These are phyloP conservation scores for Lymantria monacha DNA, from an alignment of 2,888 invertebrate species.

Conservation along the genomic window DNA sequence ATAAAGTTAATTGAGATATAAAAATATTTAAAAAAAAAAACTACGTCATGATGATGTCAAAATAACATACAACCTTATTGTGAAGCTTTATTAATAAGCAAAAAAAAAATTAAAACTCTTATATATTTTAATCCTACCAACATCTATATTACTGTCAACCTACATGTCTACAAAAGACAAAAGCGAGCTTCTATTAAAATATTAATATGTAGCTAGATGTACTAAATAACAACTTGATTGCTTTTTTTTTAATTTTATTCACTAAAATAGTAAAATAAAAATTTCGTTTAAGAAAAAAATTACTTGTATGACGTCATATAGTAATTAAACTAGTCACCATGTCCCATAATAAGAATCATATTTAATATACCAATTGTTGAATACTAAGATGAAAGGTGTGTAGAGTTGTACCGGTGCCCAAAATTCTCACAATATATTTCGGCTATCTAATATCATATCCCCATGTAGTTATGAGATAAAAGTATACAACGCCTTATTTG, in stretches of 20 bases:
- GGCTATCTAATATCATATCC: too few species aligned
- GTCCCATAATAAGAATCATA: too few species aligned
- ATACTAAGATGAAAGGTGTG: too few species aligned
- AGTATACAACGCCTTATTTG: too few species aligned
- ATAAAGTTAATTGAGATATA: neutral
- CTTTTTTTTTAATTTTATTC: slow-evolving; percentile 1
- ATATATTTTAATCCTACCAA: slow-evolving; percentile 15
- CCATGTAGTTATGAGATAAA: too few species aligned
- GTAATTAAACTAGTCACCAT: too few species aligned
- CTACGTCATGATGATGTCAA: slow-evolving; percentile 22
- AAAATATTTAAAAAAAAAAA: too few species aligned
- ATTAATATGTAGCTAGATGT: slow-evolving; percentile 8
- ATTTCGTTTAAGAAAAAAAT: too few species aligned
- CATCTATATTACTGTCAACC: slow-evolving; percentile 40
- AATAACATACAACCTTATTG: slow-evolving; percentile 62
- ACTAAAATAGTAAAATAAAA: neutral
- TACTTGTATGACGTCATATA: too few species aligned
- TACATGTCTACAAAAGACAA: slow-evolving; percentile 9
- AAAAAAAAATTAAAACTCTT: slow-evolving; percentile 36
- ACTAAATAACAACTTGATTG: neutral
- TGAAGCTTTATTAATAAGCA: slow-evolving; percentile 63
- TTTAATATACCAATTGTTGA: too few species aligned
- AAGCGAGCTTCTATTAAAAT: slow-evolving; percentile 48
- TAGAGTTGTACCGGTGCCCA: too few species aligned
- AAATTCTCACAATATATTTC: too few species aligned